Base-by-base conservation (phyloP, 2,113 vertebrate genomes). In the Nothocercus julius region DNA sequence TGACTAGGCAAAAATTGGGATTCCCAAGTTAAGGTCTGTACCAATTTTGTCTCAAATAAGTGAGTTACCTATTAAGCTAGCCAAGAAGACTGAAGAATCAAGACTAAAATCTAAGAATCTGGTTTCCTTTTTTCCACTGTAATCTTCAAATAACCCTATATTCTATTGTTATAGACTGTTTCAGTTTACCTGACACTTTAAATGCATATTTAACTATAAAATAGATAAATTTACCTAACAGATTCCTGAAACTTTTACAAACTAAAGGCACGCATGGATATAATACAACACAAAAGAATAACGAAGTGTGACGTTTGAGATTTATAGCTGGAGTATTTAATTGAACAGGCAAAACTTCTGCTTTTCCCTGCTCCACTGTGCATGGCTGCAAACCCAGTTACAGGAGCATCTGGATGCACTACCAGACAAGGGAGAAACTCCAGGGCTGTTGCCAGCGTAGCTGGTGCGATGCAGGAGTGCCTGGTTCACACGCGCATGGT, bases 251-350 rank as follows among this genome's bases (percentile, higher is more conserved):
- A 22, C 53, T 62, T 89, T 85, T 85, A 20, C 30, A 69, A 42
- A 20, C 28, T 70, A 53, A 83, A 51, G 76, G 56, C 72, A 10
- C 61, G 72, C 24, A 44, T 79, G 62, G 8, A 8, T 80, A 38
- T 28, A 87, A 85, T n/a, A 69, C 54, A 91, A n/a, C 80, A 45
- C n/a, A 67, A 63, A 38, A 45, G 44, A 89, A 51, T 49, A 93
- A 70, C 45, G 63, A 66, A 82, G 30, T 81, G 30, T 81, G 72
- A 11, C 59, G 16, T 77, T 70, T 13, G 25, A 72, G 72, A 80
- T 87, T 96, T 95, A 77, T 87, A 53, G 59, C 79, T 92, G 72
- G n/a, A 54, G 79, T 92, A 53, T 27, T 66, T 89, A 89, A 87
- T 18, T 68, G 78, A 89, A 81, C 49, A 54, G 40, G n/a, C 53